These are phyloP conservation scores for Thripadectes ignobilis DNA, from an alignment of 2,797 vertebrate species.

Conservation along the genomic window DNA sequence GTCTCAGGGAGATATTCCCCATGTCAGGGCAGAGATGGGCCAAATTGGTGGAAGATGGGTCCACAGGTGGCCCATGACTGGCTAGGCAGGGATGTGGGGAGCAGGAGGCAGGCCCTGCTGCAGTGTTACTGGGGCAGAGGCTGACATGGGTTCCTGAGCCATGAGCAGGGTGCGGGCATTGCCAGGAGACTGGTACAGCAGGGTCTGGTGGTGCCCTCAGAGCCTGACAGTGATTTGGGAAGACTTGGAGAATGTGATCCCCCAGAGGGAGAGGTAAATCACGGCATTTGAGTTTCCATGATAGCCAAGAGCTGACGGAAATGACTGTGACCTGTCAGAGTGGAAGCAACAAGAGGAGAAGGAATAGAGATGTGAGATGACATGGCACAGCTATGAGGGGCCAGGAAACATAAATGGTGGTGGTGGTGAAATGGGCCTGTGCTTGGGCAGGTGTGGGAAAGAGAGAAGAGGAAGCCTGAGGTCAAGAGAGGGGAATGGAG, in stretches of 20 bases:
- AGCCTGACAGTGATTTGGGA: background rate
- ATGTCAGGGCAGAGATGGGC: background rate
- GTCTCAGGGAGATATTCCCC: background rate
- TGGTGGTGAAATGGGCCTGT: background rate
- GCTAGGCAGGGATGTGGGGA: background rate
- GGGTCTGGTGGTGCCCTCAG: background rate
- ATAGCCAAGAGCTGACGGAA: background rate
- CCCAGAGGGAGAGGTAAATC: background rate
- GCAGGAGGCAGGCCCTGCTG: background rate
- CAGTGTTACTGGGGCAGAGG: background rate
- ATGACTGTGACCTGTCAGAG: background rate
- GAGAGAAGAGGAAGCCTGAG: background rate
- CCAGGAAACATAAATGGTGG: background rate
- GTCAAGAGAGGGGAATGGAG: background rate
- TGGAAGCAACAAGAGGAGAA: background rate
- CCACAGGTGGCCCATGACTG: no score
- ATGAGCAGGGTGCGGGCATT: accelerated
- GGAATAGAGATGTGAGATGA: background rate
- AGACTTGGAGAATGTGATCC: background rate
- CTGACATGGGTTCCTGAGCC: background rate
- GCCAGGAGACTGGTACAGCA: background rate
- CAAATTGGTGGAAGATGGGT: background rate
- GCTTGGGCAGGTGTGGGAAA: background rate
- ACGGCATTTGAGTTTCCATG: background rate
- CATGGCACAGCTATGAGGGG: background rate